phyloP scores from a whole-genome alignment of 2,888 invertebrate species.

The Papilio gigon region DNA sequence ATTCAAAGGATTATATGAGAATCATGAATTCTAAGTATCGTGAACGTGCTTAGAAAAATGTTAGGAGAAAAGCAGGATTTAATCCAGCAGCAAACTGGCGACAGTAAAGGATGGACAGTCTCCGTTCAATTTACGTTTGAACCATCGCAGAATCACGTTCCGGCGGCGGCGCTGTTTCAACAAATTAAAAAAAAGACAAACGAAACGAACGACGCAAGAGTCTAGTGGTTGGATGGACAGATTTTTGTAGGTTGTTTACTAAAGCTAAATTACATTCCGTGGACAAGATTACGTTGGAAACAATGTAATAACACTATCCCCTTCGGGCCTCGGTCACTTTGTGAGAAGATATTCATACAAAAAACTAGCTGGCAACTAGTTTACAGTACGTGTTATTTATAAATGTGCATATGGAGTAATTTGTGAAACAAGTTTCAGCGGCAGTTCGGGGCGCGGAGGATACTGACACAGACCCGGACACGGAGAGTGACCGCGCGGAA shows the following conservation, averaged over 20 bases:
- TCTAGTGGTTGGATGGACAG: constrained; percentile 3
- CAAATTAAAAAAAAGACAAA: constrained; percentile 22
- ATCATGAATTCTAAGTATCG: constrained; percentile 7
- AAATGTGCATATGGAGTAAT: neutral
- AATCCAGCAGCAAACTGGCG: constrained; percentile 28
- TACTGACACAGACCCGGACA: too few species aligned
- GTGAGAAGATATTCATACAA: too few species aligned
- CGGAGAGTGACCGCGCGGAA: too few species aligned
- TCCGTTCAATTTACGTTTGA: constrained; percentile 31
- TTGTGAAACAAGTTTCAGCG: neutral
- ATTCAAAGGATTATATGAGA: too few species aligned
- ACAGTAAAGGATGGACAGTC: constrained; percentile 1
- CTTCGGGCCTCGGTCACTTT: too few species aligned
- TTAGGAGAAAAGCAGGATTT: neutral
- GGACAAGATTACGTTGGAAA: neutral
- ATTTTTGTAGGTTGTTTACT: neutral
- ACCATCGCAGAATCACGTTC: constrained; percentile 17
- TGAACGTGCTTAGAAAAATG: constrained; percentile 13
- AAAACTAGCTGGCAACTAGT: neutral
- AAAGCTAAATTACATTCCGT: neutral
- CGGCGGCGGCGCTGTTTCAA: neutral
- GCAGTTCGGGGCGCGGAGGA: too few species aligned
- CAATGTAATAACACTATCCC: too few species aligned
- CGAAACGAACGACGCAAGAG: neutral
- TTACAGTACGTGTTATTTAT: neutral